phyloP scores from a whole-genome alignment of 2,888 invertebrate species.

The Tenthredo amoena region DNA sequence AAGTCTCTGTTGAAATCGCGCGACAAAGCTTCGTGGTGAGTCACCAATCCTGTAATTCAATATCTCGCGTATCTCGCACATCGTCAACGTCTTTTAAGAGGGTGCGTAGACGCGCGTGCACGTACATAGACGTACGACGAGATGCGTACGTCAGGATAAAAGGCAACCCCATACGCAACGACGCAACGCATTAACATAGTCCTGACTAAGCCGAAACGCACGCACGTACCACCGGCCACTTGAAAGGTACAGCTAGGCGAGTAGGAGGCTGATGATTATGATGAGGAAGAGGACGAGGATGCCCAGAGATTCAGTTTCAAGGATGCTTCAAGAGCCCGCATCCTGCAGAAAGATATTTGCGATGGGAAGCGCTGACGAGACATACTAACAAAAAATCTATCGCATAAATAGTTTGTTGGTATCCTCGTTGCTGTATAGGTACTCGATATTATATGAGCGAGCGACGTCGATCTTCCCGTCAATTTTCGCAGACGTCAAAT shows the following conservation, averaged over 20 bases:
- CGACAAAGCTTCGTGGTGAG: conserved; percentile 27
- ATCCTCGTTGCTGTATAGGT: not conserved
- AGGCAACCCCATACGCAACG: not conserved
- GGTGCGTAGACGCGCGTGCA: conserved; percentile 3
- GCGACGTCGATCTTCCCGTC: conserved; percentile 14
- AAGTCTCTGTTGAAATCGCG: conserved; percentile 25
- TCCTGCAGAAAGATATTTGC: not conserved
- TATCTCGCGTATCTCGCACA: conserved; percentile 43
- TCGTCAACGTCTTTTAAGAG: conserved; percentile 40
- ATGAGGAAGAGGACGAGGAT: conserved; percentile 6
- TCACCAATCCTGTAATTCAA: conserved; percentile 51
- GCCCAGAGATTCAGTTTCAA: conserved; percentile 20
- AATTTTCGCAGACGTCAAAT: not conserved
- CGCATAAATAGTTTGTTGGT: not conserved
- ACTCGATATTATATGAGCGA: not conserved
- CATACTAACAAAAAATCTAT: not conserved
- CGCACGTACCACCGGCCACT: conserved; percentile 46
- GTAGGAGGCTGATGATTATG: not conserved
- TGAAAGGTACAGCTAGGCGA: not conserved
- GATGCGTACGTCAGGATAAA: not conserved
- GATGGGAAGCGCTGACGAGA: conserved; percentile 42
- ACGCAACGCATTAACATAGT: conserved; percentile 61
- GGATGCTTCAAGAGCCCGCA: conserved; percentile 48
- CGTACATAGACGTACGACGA: not conserved
- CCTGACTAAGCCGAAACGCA: conserved; percentile 62